Percentiles rank a stretch among this genome's conserved stretches.
These are phyloP conservation scores for Rhopalosiphum maidis DNA, from an alignment of 1,140 invertebrate species.

Conservation along the genomic window DNA sequence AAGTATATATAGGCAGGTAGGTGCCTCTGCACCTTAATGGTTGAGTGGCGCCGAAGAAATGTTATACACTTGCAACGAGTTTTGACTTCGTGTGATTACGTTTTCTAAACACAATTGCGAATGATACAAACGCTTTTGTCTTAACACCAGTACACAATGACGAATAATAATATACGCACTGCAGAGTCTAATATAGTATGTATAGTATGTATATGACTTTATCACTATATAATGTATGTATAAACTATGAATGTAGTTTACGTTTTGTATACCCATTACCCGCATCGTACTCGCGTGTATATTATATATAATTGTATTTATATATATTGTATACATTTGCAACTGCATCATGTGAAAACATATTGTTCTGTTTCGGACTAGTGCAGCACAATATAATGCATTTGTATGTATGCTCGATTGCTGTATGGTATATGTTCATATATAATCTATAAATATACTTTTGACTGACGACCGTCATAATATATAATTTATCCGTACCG, in stretches of 20 bases:
- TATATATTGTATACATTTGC: background rate
- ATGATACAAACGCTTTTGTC: background rate
- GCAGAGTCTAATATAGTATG: background rate
- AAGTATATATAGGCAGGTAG: background rate
- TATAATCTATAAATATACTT: background rate
- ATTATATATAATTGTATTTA: background rate
- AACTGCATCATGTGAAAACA: background rate
- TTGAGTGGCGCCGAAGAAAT: background rate
- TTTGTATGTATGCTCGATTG: background rate
- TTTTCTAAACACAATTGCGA: conserved; percentile 17
- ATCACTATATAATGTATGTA: background rate
- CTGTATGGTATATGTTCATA: background rate
- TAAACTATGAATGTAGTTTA: background rate
- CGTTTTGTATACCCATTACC: background rate
- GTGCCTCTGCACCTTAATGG: conserved; percentile 4
- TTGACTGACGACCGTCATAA: no score
- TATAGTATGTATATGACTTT: background rate
- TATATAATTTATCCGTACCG: no score
- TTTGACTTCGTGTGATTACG: conserved; percentile 9
- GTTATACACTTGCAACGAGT: background rate
- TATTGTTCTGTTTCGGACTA: conserved; percentile 8
- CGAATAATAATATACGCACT: background rate
- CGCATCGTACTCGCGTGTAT: background rate
- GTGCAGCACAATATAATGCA: background rate
- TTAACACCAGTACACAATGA: background rate